Evolutionary conservation across 2,113 vertebrate species (phyloP).

Genomic region (Onychostruthus taczanowskii): DNA sequence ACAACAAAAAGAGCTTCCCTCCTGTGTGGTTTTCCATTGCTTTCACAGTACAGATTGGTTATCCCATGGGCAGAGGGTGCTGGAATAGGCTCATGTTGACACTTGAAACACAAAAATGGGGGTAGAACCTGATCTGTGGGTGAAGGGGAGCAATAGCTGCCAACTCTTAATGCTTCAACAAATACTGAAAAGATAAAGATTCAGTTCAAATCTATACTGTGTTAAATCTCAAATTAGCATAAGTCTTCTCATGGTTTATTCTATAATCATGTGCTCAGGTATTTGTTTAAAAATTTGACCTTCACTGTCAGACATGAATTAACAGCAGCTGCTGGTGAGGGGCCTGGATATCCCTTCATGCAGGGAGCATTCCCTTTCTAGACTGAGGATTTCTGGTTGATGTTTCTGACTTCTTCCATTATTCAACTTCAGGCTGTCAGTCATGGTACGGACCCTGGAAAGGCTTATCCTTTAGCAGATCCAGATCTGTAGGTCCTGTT

Average conservation of each 20-base stretch:
- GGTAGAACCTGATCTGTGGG: background rate
- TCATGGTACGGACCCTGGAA: background rate
- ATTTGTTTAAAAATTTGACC: background rate
- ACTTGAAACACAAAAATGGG: background rate
- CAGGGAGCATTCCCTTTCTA: background rate
- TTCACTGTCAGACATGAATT: background rate
- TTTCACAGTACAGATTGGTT: background rate
- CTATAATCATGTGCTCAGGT: background rate
- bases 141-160: background rate
- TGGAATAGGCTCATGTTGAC: accelerated
- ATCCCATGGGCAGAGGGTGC: background rate
- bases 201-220: background rate
- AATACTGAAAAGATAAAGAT: background rate
- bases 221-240: background rate
- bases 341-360: background rate
- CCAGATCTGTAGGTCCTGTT: background rate
- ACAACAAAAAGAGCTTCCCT: background rate
- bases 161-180: background rate
- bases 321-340: background rate
- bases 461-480: background rate
- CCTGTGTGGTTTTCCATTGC: background rate
- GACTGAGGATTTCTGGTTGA: background rate
- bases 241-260: background rate
- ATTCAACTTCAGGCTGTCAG: background rate
- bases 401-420: background rate